These are phyloP conservation scores for Papilio glaucus DNA, from an alignment of 1,140 invertebrate genomes.

Conservation along the genomic window DNA sequence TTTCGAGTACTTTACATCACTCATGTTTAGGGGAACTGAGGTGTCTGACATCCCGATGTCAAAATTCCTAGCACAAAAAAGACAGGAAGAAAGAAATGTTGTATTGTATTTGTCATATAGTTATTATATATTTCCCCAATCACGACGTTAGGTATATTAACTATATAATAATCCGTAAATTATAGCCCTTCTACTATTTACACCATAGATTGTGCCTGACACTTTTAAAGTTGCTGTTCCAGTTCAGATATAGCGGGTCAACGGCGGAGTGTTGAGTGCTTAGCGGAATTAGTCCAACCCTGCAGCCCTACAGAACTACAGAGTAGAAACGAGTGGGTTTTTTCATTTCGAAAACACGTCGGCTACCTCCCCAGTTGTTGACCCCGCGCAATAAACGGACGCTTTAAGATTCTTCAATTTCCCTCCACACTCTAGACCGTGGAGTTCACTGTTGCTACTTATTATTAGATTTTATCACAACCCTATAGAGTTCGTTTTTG, in stretches of 20 bases:
- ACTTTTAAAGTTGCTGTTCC: background rate
- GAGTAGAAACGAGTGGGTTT: background rate
- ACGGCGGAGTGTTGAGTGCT: background rate
- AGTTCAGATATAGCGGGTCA: too few species aligned
- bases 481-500: background rate
- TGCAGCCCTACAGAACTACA: background rate
- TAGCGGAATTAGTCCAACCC: background rate
- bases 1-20: too few species aligned
- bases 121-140: too few species aligned
- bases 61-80: too few species aligned
- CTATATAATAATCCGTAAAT: too few species aligned
- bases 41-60: too few species aligned
- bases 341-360: constrained; percentile 2
- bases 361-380: constrained; percentile 11
- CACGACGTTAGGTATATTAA: too few species aligned
- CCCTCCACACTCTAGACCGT: background rate
- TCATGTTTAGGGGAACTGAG: too few species aligned
- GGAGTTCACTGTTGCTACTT: background rate
- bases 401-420: constrained; percentile 33
- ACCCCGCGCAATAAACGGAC: constrained; percentile 21
- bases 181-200: too few species aligned
- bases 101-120: too few species aligned
- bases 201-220: too few species aligned
- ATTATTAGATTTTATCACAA: background rate
- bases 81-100: too few species aligned